phyloP scores from a whole-genome alignment of 1,140 invertebrate species.

The Linepithema humile region DNA sequence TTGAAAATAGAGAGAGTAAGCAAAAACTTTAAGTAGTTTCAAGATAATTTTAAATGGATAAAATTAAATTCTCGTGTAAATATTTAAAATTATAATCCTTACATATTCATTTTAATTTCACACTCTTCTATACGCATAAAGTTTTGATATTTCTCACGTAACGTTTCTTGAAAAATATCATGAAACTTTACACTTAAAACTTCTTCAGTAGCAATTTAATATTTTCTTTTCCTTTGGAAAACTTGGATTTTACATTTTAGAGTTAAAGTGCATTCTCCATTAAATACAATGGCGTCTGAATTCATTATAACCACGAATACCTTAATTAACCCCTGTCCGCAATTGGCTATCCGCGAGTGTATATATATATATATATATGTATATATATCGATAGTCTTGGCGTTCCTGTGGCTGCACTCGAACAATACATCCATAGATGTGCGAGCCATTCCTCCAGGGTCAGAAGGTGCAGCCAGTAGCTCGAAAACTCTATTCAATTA shows the following conservation, averaged over 20 bases:
- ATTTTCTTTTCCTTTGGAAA: no score
- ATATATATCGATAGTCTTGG: constrained; percentile 76
- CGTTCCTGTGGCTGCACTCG: constrained; percentile 78
- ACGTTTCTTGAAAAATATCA: background rate
- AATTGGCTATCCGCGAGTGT: constrained; percentile 67
- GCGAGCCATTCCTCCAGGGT: constrained; percentile 64
- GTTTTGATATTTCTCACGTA: background rate
- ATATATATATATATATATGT: no score
- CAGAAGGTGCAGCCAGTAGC: constrained; percentile 61
- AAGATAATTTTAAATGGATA: background rate
- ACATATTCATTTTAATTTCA: background rate
- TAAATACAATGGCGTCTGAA: constrained; percentile 17
- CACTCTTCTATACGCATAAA: background rate
- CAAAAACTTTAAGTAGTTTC: background rate
- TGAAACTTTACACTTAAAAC: background rate
- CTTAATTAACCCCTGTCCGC: constrained; percentile 64
- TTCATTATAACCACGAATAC: constrained; percentile 56
- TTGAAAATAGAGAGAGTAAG: background rate
- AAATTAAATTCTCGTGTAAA: background rate
- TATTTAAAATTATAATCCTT: no score
- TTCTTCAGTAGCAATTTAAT: background rate
- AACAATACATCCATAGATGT: constrained; percentile 76
- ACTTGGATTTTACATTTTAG: no score
- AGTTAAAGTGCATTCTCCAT: background rate
- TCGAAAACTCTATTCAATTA: constrained; percentile 78